These are phyloP conservation scores for Pseudobourletiella spinata DNA, from an alignment of 1,140 invertebrate species.

Conservation along the genomic window DNA sequence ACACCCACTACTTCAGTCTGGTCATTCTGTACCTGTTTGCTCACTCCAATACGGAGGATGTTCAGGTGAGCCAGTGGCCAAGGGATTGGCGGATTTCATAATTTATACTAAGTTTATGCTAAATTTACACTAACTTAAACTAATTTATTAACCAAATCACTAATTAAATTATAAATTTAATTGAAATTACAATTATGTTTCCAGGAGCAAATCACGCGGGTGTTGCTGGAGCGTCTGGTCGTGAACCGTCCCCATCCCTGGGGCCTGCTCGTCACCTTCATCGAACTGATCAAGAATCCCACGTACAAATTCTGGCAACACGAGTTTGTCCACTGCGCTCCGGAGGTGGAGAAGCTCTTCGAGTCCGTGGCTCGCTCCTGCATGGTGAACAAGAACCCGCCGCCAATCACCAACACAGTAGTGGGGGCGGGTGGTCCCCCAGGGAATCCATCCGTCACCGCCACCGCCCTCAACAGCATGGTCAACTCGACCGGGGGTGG, in stretches of 20 bases:
- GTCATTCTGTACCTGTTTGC: constrained; percentile 92
- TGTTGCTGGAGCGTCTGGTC: constrained; percentile 90
- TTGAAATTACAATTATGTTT: constrained; percentile 21
- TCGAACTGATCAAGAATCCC: constrained; percentile 97
- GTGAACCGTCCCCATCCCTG: constrained; percentile 98
- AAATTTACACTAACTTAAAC: too few species aligned
- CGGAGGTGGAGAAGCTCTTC: constrained; percentile 97
- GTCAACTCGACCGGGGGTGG: neutral
- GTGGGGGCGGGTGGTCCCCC: neutral
- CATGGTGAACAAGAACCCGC: constrained; percentile 52
- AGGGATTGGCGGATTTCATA: too few species aligned
- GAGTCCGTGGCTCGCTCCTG: constrained; percentile 89
- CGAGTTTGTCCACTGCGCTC: constrained; percentile 97
- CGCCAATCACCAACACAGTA: too few species aligned
- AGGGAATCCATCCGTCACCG: neutral
- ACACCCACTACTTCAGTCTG: constrained; percentile 99
- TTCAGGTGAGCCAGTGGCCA: constrained; percentile 56
- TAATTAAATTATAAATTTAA: too few species aligned
- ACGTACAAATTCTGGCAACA: constrained; percentile 99
- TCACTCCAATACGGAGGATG: constrained; percentile 94
- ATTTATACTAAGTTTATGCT: too few species aligned
- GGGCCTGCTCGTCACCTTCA: constrained; percentile 97
- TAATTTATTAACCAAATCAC: too few species aligned
- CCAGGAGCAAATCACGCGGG: constrained; percentile 50
- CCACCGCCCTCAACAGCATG: neutral